Evolutionary conservation across 2,113 vertebrate species (phyloP).

Genomic region (Fulmarus glacialis): DNA sequence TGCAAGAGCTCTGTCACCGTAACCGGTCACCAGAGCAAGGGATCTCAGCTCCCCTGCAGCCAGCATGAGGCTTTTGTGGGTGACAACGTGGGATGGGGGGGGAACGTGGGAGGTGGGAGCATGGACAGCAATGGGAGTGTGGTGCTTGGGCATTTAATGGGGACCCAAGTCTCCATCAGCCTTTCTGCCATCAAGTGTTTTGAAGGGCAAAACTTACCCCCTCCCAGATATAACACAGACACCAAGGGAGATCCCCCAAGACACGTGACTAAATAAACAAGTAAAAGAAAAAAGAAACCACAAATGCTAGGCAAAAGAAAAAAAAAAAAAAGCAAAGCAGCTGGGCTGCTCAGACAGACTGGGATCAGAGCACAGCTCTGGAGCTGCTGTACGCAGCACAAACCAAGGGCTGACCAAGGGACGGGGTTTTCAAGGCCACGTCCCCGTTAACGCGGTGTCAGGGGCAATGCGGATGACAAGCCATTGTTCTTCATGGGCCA

Average conservation of each 20-base stretch:
- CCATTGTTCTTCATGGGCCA: neutral
- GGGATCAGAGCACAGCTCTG: neutral
- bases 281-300: neutral
- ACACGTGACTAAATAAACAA: neutral
- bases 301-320: neutral
- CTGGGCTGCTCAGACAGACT: neutral
- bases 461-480: neutral
- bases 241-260: neutral
- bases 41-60: neutral
- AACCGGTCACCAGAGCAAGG: neutral
- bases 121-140: neutral
- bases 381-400: neutral
- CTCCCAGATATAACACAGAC: neutral
- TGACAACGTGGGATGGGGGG: neutral
- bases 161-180: too few species aligned
- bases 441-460: neutral
- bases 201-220: neutral
- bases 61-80: neutral
- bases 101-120: neutral
- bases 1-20: neutral
- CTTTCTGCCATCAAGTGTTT: neutral
- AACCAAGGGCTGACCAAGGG: neutral
- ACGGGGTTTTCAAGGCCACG: neutral
- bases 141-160: neutral
- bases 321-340: neutral